Percentiles rank a stretch among this genome's conserved stretches.
phyloP scores from a whole-genome alignment of 1,140 invertebrate species.

The Globodera ellingtonae region DNA sequence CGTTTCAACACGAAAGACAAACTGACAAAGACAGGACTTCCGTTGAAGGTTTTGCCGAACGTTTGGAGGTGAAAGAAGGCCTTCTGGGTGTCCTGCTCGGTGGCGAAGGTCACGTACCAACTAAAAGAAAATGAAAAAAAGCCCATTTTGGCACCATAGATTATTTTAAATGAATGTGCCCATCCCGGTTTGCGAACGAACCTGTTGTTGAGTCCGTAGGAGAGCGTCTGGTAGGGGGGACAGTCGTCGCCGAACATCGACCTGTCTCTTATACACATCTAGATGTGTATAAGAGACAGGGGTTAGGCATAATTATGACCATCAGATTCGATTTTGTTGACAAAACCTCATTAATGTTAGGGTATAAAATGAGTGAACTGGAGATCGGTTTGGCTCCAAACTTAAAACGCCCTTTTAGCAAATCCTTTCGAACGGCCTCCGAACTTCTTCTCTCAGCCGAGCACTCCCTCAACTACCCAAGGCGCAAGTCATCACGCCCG shows the following conservation, averaged over 20 bases:
- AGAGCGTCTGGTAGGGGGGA: slow-evolving; percentile 81
- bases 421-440: slow-evolving; percentile 16
- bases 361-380: too few relatives aligned
- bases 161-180: too few relatives aligned
- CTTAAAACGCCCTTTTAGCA: background rate
- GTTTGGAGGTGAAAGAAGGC: slow-evolving; percentile 85
- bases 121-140: slow-evolving; percentile 50
- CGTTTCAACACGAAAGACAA: slow-evolving; percentile 1
- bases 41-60: slow-evolving; percentile 73
- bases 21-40: slow-evolving; percentile 60
- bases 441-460: slow-evolving; percentile 8
- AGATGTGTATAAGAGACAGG: too few relatives aligned
- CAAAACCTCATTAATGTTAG: background rate
- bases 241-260: slow-evolving; percentile 79
- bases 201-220: slow-evolving; percentile 76
- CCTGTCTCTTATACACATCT: too few relatives aligned
- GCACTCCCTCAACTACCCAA: background rate
- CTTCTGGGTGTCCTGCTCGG: slow-evolving; percentile 85
- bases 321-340: too few relatives aligned
- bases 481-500: background rate
- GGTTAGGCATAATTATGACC: too few relatives aligned
- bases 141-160: too few relatives aligned
- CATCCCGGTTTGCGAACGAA: background rate
- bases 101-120: slow-evolving; percentile 90
- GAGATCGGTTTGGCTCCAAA: too few relatives aligned